Base-by-base conservation (phyloP, 2,888 invertebrate species). In the Caenorhabditis imperialis region DNA sequence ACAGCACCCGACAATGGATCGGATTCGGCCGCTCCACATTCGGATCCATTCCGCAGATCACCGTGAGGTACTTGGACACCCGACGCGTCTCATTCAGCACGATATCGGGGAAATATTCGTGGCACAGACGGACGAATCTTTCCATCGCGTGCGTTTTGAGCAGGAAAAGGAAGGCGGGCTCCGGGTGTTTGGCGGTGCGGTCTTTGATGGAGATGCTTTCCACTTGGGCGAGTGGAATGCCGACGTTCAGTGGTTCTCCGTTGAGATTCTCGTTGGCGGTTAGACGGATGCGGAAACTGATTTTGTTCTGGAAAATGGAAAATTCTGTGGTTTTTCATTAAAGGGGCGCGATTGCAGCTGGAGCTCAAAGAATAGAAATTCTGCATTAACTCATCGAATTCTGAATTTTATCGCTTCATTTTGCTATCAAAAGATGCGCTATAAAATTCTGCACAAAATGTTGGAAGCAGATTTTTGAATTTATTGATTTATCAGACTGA, bases 131-230 rank as follows among this genome's bases (percentile, higher is more conserved):
- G 5, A 51, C 8, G 18, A 57, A 40, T 35, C 33, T 50, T 8
- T 50, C 16, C 16, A 51, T 27, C 2, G 67, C 57, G 10, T 12
- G 1, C 2, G 57, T 33, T 10, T 40, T 51, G 20, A 67, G 37
- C 14, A 50, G 18, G 35, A 67, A 67, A 1, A 67, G 16, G 6
- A 67, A 1, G 6, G 57, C 57, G 16, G 42, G 20, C n/a, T 44
- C 50, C 10, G 57, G 57, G 37, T 67, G 57, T 16, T 44, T 42
- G 10, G 8, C 3, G 27, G 22, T 48, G 8, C 6, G 8, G 2
- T 67, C 67, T 16, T 67, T 67, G 10, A 67, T 40, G 2, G 57
- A 57, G n/a, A 67, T 20, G 35, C 67, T 57, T n/a, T 57, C 57
- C 8, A 67, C 40, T 50, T 67, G 57, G 5, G 51, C 8, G 7